Base-by-base conservation (phyloP, 2,888 invertebrate genomes). In the Athripsodes cinereus region DNA sequence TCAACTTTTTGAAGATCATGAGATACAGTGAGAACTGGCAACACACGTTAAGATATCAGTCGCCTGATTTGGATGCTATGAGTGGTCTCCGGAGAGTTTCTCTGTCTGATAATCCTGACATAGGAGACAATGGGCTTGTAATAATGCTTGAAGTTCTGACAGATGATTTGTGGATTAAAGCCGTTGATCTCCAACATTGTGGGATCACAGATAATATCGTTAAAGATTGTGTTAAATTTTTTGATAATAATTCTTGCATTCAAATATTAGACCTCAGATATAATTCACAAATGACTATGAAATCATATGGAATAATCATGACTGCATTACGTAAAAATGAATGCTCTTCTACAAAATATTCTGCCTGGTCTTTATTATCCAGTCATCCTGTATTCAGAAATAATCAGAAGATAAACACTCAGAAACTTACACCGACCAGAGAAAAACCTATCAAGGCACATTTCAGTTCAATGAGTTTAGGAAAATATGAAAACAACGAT, bases 11-110 rank as follows among this genome's bases (percentile, higher is more conserved):
- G 69, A 87, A 86, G 68, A 79, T 86, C 57, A 78, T 83, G 58
- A 81, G 90, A 55, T 90, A 86, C 68, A 87, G 88, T 64, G 89
- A 91, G 68, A 87, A 87, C 61, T 92, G 91, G 91, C 85, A 87
- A 62, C 85, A 87, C 65, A 89, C 90, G 6, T 70, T 92, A 55
- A 81, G 91, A n/a, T 90, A 90, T 68, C 81, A 86, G 16, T 77
- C 85, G 50, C 88, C 90, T 0, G 83, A 89, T 65, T 72, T 86
- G n/a, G 85, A 85, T 60, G 72, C 81, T 0, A 88, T 90, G 83
- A 81, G 85, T 0, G 91, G 91, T 0, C 71, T 91, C 19, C 81
- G 87, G 51, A 76, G 86, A 44, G 76, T 92, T 59, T 81, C 84
- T 0, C 68, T 91, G 19, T 88, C 89, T 66, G 81, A 81, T 34